Evolutionary conservation across 1,140 invertebrate species (phyloP), one percentile per base, ranked within the genome.

Genomic region (Lamellibrachia luymesi): DNA sequence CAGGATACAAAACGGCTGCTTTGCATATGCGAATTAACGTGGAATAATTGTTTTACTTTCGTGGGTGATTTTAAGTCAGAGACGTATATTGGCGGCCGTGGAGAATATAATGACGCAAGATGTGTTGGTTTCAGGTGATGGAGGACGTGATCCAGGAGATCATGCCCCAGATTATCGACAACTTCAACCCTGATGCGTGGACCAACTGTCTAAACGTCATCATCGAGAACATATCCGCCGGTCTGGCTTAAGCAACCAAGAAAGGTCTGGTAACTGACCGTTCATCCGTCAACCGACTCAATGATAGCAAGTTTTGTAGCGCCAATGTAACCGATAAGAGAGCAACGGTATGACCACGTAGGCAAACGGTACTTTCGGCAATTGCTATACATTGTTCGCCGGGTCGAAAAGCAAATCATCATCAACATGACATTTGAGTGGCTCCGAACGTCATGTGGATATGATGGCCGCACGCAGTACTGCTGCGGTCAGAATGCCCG

Each of bases 161-260:
- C 80, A 89, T 93, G 51, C 52, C 56, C 50, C 91, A 92, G 64
- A 50, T 90, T 17, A 89, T 56, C 51, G 51, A 51, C 51, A 92
- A 92, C 92, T 92, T 92, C 93, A 93, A 93, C 80, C 38, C 91
- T 7, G 91, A 89, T n/a, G 93, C 93, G 38, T 93, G 91, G 91
- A 50, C 52, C 52, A 49, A 90, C n/a, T 93, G 93, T 51, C 90
- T 92, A 27, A 5, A 64, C 10, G 64, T 10, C 91, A 17, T 93
- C 56, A 56, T 80, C 56, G 38, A 92, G 4, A 51, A 52, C 10
- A 93, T 93, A 25, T 92, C 93, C 50, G 25, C 6, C 50, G 49
- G 51, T 52, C 52, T 92, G 51, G 2, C 50, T 0, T 80, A 80
- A 80, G 25, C 64, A 80, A 80, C 6, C 64, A 80, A 2, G 64